Percentiles rank a stretch among this genome's conserved stretches.
phyloP scores from a whole-genome alignment of 2,797 vertebrate species.

The Gorsachius magnificus region DNA sequence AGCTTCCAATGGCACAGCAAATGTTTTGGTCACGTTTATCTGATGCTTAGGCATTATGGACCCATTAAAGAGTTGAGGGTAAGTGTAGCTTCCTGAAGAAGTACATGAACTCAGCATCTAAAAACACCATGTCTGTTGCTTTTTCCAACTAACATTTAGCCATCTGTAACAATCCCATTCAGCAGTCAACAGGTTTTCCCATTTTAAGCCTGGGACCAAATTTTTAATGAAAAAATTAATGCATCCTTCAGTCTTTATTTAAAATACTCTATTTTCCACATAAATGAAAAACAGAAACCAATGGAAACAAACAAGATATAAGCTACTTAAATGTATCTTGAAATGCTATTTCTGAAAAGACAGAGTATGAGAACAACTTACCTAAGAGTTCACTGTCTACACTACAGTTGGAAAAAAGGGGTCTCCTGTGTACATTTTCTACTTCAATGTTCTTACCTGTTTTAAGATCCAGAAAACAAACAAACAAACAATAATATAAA shows the following conservation, averaged over 20 bases:
- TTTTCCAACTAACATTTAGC: neutral
- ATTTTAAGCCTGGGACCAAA: neutral
- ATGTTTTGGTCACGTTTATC: neutral
- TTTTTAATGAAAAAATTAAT: neutral
- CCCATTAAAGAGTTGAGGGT: neutral
- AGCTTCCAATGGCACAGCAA: neutral
- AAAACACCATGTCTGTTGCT: neutral
- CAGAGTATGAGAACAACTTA: conserved; percentile 54
- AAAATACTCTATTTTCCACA: neutral
- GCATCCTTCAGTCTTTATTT: neutral
- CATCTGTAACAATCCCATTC: neutral
- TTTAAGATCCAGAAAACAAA: neutral
- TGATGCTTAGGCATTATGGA: neutral
- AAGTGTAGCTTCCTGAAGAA: neutral
- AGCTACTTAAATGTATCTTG: neutral
- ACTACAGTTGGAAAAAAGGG: conserved; percentile 84
- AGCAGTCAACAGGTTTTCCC: neutral
- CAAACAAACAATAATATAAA: neutral
- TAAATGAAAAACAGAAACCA: neutral
- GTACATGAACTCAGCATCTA: neutral
- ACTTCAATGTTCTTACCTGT: conserved; percentile 8
- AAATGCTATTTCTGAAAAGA: neutral
- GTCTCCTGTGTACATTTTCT: conserved; percentile 60
- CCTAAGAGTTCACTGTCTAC: conserved; percentile 80
- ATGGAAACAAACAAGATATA: neutral